Base-by-base conservation (phyloP, 1,140 invertebrate species). In the Drosophila suzukii region DNA sequence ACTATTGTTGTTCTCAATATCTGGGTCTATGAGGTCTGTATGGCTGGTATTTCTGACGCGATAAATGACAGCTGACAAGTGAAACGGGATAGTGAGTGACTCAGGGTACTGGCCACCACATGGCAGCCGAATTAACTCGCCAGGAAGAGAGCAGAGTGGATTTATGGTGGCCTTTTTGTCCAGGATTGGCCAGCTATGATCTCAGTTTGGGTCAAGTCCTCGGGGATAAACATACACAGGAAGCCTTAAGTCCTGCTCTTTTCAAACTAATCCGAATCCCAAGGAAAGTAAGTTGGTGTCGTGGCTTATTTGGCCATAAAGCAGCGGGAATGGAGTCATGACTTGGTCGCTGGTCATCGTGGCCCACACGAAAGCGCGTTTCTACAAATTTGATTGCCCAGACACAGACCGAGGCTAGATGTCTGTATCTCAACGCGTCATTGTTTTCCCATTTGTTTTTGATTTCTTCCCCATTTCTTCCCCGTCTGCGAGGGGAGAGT, bases 381-480 rank as follows among this genome's bases (percentile, higher is more conserved):
- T 50, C 34, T 55, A 84, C 66, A 80, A 73, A 84, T 80, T 78
- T 84, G 82, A 75, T 85, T 81, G 54, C 43, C 34, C 30, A 27
- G 20, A 51, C 32, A 60, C 49, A 65, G 17, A 57, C 34, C 17
- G 24, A 0, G 12, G 24, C 5, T 39, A 38, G 11, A 60, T n/a
- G 44, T 53, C 41, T 53, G 68, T 66, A 49, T 55, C 65, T 55
- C 36, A 62, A 49, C 51, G 65, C 57, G 74, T 86, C 74, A 81
- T 86, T 86, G 67, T 73, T 72, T 79, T 70, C 59, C 58, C 75
- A 88, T 82, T 79, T 78, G 59, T 70, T 56, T 63, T 70, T 57
- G 38, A 39, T 46, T 81, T 44, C 44, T 57, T 44, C 46, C 49
- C 38, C 24, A 54, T 12, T 43, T 53, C 54, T 49, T 39, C 10